Percentiles rank a stretch among this genome's conserved stretches.
Conservation (phyloP, 2,888 invertebrate species). For the Mechanitis mazaeus region DNA sequence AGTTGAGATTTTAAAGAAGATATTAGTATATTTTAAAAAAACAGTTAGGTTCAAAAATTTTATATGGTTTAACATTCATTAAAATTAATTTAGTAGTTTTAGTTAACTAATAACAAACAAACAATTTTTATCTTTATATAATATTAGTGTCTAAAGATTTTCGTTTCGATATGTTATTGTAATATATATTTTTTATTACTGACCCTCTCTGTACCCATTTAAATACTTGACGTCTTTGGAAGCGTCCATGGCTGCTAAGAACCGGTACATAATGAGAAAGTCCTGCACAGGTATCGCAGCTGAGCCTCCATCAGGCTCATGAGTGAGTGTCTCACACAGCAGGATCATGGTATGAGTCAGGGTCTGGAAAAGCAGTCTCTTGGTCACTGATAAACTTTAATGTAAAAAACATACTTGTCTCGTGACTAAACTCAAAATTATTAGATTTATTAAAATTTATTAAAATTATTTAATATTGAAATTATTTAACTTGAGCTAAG, state of each 20-base stretch:
- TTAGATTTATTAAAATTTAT: no score
- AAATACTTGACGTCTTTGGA: conserved; percentile 57
- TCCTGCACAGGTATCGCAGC: conserved; percentile 81
- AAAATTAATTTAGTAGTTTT: no score
- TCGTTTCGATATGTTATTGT: conserved; percentile 26
- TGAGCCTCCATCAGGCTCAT: conserved; percentile 89
- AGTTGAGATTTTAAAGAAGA: no score
- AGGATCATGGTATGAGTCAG: conserved; percentile 86
- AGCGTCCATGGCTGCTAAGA: conserved; percentile 76
- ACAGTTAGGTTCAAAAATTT: no score
- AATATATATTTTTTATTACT: background rate
- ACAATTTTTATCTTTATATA: background rate
- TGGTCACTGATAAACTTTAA: no score
- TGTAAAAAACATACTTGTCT: no score
- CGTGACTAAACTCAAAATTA: no score
- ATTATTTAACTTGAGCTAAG: no score
- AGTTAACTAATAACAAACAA: no score
- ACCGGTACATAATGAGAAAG: conserved; percentile 78
- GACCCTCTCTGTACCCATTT: conserved; percentile 62
- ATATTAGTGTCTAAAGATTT: conserved; percentile 10
- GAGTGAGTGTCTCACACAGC: conserved; percentile 87
- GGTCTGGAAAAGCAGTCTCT: conserved; percentile 63
- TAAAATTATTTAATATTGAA: no score
- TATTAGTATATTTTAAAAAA: no score
- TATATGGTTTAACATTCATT: no score